These are phyloP conservation scores for Drosophila hydei DNA, from an alignment of 1,140 invertebrate species.

Conservation along the genomic window DNA sequence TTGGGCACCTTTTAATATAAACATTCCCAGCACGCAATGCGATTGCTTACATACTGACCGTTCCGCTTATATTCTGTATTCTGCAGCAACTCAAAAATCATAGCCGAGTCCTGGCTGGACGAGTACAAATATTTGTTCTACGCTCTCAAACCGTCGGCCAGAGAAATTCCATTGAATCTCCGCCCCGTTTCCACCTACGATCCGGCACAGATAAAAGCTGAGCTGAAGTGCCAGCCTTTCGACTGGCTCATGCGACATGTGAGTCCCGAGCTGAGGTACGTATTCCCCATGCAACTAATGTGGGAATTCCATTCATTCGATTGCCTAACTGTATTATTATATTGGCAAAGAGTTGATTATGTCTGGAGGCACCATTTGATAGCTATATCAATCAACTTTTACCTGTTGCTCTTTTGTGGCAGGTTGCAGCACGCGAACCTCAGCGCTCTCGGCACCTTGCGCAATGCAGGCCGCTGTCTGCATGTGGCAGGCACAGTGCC, in stretches of 20 bases:
- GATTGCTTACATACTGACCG: slow-evolving; percentile 48
- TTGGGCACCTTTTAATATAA: slow-evolving; percentile 64
- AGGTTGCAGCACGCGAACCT: slow-evolving; percentile 58
- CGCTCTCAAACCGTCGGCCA: slow-evolving; percentile 63
- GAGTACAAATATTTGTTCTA: slow-evolving; percentile 92
- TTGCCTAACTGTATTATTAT: not conserved
- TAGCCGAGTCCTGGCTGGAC: slow-evolving; percentile 95
- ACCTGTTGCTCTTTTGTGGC: slow-evolving; percentile 7
- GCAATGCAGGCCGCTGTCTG: slow-evolving; percentile 61
- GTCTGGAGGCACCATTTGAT: not conserved
- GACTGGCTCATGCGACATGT: slow-evolving; percentile 95
- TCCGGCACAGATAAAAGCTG: slow-evolving; percentile 87
- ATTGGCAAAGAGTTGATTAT: not conserved
- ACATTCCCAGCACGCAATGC: slow-evolving; percentile 67
- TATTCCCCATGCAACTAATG: slow-evolving; percentile 1
- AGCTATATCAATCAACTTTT: not conserved
- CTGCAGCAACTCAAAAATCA: slow-evolving; percentile 90
- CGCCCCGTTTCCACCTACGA: slow-evolving; percentile 21
- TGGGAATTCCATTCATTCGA: slow-evolving; percentile 19
- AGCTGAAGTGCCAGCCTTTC: slow-evolving; percentile 93
- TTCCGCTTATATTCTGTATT: slow-evolving; percentile 39
- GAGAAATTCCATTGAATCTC: slow-evolving; percentile 55
- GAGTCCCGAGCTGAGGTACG: slow-evolving; percentile 80
- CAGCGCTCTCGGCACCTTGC: slow-evolving; percentile 57
- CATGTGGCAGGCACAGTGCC: slow-evolving; percentile 22